These are phyloP conservation scores for Mimumesa dahlbomi DNA, from an alignment of 2,888 invertebrate genomes.

Conservation along the genomic window DNA sequence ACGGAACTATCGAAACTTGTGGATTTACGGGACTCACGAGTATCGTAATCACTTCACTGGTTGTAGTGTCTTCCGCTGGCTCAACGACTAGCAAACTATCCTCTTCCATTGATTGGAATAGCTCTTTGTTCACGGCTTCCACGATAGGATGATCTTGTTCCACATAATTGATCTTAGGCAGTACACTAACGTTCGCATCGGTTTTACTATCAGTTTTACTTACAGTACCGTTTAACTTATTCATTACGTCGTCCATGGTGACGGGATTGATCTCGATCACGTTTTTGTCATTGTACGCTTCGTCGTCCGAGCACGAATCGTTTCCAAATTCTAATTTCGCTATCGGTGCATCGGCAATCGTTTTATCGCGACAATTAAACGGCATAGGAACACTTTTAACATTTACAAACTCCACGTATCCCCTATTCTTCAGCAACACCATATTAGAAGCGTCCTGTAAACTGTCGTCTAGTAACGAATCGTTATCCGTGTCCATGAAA, in stretches of 20 bases:
- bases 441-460: slow-evolving; percentile 82
- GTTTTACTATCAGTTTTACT: slow-evolving; percentile 13
- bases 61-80: slow-evolving; percentile 83
- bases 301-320: slow-evolving; percentile 72
- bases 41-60: slow-evolving; percentile 81
- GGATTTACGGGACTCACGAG: slow-evolving; percentile 82
- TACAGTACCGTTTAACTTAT: slow-evolving; percentile 59
- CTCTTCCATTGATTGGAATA: slow-evolving; percentile 81
- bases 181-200: slow-evolving; percentile 9
- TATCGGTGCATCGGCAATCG: slow-evolving; percentile 69
- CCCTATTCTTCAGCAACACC: slow-evolving; percentile 83
- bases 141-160: slow-evolving; percentile 79
- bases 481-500: slow-evolving; percentile 93
- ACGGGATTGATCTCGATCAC: slow-evolving; percentile 76
- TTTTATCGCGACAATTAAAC: not conserved
- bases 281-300: slow-evolving; percentile 65
- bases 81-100: slow-evolving; percentile 83
- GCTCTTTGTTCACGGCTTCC: slow-evolving; percentile 76
- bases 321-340: slow-evolving; percentile 73
- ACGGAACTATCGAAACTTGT: slow-evolving; percentile 48
- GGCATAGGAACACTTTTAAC: slow-evolving; percentile 63
- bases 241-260: slow-evolving; percentile 75
- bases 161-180: slow-evolving; percentile 18
- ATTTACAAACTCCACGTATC: slow-evolving; percentile 86
- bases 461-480: slow-evolving; percentile 87